These are phyloP conservation scores for Orgyia antiqua DNA, from an alignment of 2,888 invertebrate genomes.

Conservation along the genomic window DNA sequence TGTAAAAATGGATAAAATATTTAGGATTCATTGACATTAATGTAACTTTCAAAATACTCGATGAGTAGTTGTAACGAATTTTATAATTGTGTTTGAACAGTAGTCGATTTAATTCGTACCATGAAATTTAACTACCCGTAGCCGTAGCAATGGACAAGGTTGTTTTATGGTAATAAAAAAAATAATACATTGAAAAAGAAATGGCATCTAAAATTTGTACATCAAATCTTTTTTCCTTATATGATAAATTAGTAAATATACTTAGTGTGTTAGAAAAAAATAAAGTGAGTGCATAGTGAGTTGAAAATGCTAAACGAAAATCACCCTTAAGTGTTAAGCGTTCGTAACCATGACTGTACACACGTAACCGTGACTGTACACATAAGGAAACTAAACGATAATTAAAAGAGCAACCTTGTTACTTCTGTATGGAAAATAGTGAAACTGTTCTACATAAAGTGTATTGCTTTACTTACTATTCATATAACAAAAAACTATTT, in stretches of 20 bases:
- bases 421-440: slow-evolving; percentile 6
- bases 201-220: too few relatives aligned
- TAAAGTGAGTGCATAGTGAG: too few relatives aligned
- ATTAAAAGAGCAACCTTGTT: not conserved
- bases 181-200: too few relatives aligned
- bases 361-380: too few relatives aligned
- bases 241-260: too few relatives aligned
- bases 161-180: not conserved
- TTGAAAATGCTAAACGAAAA: too few relatives aligned
- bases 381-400: not conserved
- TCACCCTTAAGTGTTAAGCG: too few relatives aligned
- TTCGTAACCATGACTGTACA: too few relatives aligned
- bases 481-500: slow-evolving; percentile 26
- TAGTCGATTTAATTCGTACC: not conserved
- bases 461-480: slow-evolving; percentile 28
- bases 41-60: not conserved
- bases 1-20: too few relatives aligned
- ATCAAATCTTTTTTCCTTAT: too few relatives aligned
- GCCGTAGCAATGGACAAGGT: slow-evolving; percentile 5
- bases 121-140: slow-evolving; percentile 18
- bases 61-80: slow-evolving; percentile 7
- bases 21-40: not conserved
- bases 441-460: slow-evolving; percentile 27
- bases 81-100: slow-evolving; percentile 18
- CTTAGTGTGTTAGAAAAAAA: too few relatives aligned